Base-by-base conservation (phyloP, 2,113 vertebrate species). In the Uria aalge region DNA sequence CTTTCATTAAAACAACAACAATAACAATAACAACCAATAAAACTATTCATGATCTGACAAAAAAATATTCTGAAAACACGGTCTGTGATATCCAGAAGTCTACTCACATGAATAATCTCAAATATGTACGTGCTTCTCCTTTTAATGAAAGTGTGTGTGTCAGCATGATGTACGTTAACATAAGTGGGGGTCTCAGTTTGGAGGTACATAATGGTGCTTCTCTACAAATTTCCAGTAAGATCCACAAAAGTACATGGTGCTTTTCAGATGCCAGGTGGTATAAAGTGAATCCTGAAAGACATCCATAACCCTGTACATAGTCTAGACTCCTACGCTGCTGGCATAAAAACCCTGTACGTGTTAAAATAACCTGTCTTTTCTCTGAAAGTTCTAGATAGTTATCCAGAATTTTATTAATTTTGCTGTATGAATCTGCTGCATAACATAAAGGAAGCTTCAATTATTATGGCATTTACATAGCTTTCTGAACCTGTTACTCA, bases 51-150 rank as follows among this genome's bases (percentile, higher is more conserved):
- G 36, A 52, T 52, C 11, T 82, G 41, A 64, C 21, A 43, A 36
- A 69, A 7, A 64, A 60, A 40, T 43, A 22, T 88, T 79, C 36
- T 77, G 75, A 86, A 82, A 81, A 27, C 14, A 27, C 0, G 1
- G 2, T 22, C 41, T 78, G 29, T n/a, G 64, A 29, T 66, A 79
- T 29, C 18, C 13, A 36, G 40, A 43, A 52, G 7, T 34, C 34
- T 72, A 5, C 15, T 63, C 22, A 17, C 0, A 0, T 23, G 15
- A 45, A 22, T 71, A 43, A 52, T 59, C 29, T 78, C 11, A 34
- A 36, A 53, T 24, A 20, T 8, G 3, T n/a, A 17, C 27, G 36
- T 41, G 23, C 5, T 78, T 12, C 81, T 59, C 13, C 7, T 59
- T 83, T 74, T 36, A 43, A 15, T 60, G 26, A 53, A 91, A 55